Base-by-base conservation (phyloP, 2,888 invertebrate genomes). In the Microchrysa polita region DNA sequence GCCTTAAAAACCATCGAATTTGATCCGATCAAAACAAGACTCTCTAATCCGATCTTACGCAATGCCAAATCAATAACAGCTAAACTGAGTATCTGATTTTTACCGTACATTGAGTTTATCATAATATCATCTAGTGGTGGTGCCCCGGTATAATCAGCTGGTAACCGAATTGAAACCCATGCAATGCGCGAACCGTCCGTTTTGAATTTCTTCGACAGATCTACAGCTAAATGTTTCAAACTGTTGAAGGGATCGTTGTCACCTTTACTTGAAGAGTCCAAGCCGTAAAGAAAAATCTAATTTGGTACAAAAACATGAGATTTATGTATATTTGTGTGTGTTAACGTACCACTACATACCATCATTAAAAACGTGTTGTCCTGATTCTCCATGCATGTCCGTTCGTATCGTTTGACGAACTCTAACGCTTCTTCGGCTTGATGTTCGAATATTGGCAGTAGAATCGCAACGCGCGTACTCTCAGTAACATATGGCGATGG, bases 401-500 rank as follows among this genome's bases (percentile, higher is more conserved):
- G 86, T 65, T 91, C 90, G 83, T 94, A 96, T 74, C 90, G 88
- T 42, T 88, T 87, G 71, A 97, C 87, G 84, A 96, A 94, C 34
- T 87, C 86, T 22, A 88, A 82, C 2, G 90, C 90, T 69, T 89
- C 88, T 1, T 86, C 82, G 23, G 86, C 84, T 79, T 88, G 87
- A 73, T 83, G 82, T 79, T 88, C 86, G 80, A 89, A 88, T 2
- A 93, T 87, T 0, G 92, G 91, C 77, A 97, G 84, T 78, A 97
- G 84, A 77, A 97, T 86, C 74, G 91, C 90, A 4, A 97, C 88
- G 77, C 94, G 88, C 5, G 93, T 92, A 83, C 92, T 94, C 87
- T 98, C 98, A 0, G 97, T 98, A 1, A 98, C 97, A 86, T 97
- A 98, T 0, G 97, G 97, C 82, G 96, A 94, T 1, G 94, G 92